Evolutionary conservation across 2,888 invertebrate genomes (phyloP), one percentile per base, ranked within the genome.

Genomic region (Onchidella celtica): DNA sequence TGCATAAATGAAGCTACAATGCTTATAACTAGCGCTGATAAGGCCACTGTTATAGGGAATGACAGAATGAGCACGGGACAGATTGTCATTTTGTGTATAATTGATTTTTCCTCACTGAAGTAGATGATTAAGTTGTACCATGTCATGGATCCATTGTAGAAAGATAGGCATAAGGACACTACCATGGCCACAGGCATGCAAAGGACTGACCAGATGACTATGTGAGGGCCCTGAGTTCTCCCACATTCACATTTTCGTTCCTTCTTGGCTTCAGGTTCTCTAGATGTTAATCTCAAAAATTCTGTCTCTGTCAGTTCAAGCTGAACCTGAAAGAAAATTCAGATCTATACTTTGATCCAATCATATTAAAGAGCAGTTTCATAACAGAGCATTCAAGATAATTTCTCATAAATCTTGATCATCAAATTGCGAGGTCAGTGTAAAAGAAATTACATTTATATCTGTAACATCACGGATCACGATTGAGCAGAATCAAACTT

Each of bases 81-180:
- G 83, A 96, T 93, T 61, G 95, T 93, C 17, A 96, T 93, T 90
- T 95, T 95, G 89, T 95, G 95, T 80, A 95, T 92, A 86, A 95
- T 94, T 73, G 95, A 95, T 86, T 95, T 95, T 88, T 96, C 95
- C 89, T 96, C 96, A 80, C 95, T 95, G 78, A 96, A 95, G 90
- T 95, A 95, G 66, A 95, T 95, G 89, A 96, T 96, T 85, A 96
- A 94, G 88, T 96, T 96, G 90, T 96, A 96, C 96, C 96, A 96
- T 70, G 96, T 95, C 88, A 96, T 93, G 1, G 96, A 96, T 29
- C 96, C 96, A 84, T 96, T 95, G 90, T 96, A 96, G 91, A 96
- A 96, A 0, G 96, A 95, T 89, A 96, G 96, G 70, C 95, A 91
- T 21, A 95, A 94, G 14, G 96, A 96, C 81, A 95, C 93, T 59